Evolutionary conservation across 2,888 invertebrate species (phyloP), one percentile per base, ranked within the genome.

Genomic region (Dryadula phaetusa): DNA sequence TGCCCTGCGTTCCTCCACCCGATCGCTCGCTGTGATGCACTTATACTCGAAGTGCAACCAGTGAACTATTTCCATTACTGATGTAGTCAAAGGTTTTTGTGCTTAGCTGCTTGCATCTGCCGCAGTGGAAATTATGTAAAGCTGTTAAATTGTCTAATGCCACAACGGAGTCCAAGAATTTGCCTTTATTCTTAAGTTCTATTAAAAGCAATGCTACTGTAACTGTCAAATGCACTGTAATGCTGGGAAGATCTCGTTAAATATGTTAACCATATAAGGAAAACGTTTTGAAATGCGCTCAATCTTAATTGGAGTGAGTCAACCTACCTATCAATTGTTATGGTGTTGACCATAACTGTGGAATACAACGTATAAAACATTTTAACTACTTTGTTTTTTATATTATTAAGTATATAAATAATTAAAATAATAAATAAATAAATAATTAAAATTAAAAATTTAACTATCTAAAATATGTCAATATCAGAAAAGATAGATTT

Each of bases 171-270:
- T 73, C 69, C 76, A 67, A 68, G 73, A 72, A 72, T 71, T 72
- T 65, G 67, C 70, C 69, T 81, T 73, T 74, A 79, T 79, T 80
- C 75, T 81, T 77, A 76, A 77, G 74, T 79, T 78, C 76, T 79
- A 79, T 80, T 81, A 80, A 78, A 82, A 77, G 79, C 79, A 82
- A 81, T 80, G 82, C 81, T 81, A 82, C 82, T 82, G 81, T 82
- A 80, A 82, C 83, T 84, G 84, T 84, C 83, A 82, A 85, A 81
- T 72, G 77, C 72, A 75, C 76, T 78, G 81, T 83, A 81, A 79
- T 83, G 79, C 84, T 79, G 76, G 78, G 78, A 77, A 77, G 76
- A 79, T 82, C 79, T 79, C 74, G 79, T 83, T 76, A 81, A 82
- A 82, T 82, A 81, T 76, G 74, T 79, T 61, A 72, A 66, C 77